These are phyloP conservation scores for Rhagologus leucostigma DNA, from an alignment of 2,113 vertebrate genomes.

Conservation along the genomic window DNA sequence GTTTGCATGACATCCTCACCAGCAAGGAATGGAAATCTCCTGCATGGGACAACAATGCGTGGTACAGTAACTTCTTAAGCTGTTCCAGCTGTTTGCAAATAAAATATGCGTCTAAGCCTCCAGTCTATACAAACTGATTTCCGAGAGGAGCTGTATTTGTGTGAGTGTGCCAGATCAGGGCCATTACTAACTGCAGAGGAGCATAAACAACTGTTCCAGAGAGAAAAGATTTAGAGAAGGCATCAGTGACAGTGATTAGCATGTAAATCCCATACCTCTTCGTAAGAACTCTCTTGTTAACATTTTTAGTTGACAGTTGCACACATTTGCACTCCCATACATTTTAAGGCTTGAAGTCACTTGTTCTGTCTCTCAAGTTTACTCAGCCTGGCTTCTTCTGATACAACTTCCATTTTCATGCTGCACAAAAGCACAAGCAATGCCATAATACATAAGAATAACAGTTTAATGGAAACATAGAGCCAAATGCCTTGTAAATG, in stretches of 20 bases:
- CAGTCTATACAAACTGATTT: constrained; percentile 33
- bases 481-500: background rate
- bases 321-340: background rate
- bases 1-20: background rate
- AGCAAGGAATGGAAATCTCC: constrained; percentile 21
- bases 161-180: constrained; percentile 6
- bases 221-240: background rate
- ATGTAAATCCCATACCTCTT: background rate
- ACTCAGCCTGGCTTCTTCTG: background rate
- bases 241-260: background rate
- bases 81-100: constrained; percentile 54
- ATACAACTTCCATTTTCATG: background rate
- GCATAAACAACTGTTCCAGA: background rate
- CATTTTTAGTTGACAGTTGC: background rate
- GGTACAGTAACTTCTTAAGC: constrained; percentile 27
- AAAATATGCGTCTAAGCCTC: background rate
- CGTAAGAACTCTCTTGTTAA: background rate
- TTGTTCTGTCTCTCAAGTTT: background rate
- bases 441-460: background rate
- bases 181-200: background rate
- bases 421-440: background rate
- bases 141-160: constrained; percentile 29
- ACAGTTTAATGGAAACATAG: background rate
- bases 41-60: background rate
- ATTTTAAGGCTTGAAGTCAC: background rate